Conservation (phyloP, 2,888 invertebrate species). For the Mechanitis mazaeus region DNA sequence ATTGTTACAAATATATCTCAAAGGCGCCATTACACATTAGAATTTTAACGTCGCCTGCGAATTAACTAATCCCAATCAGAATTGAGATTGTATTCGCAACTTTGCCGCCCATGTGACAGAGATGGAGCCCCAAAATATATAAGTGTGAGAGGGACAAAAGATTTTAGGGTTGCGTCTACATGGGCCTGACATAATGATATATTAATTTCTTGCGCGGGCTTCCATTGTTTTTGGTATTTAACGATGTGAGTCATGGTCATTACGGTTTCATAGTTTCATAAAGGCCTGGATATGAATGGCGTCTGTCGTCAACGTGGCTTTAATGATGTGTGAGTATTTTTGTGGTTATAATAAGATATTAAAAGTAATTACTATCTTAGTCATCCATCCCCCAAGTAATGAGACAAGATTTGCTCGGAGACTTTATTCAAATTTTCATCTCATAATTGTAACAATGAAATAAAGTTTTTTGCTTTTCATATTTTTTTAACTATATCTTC, state of each 20-base stretch:
- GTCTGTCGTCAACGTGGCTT: constrained; percentile 49
- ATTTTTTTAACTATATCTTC: neutral
- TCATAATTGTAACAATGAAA: neutral
- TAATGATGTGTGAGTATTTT: constrained; percentile 57
- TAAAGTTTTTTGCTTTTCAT: neutral
- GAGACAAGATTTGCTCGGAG: neutral
- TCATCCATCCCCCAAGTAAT: neutral
- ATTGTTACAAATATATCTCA: constrained; percentile 39
- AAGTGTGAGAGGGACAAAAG: constrained; percentile 35
- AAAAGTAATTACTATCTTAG: neutral
- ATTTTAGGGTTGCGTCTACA: constrained; percentile 40
- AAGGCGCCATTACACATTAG: constrained; percentile 59
- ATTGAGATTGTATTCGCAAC: constrained; percentile 63
- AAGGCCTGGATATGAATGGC: constrained; percentile 59
- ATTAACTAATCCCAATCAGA: constrained; percentile 74
- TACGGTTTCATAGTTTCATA: constrained; percentile 75
- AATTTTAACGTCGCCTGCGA: constrained; percentile 59
- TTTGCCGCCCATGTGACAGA: constrained; percentile 50
- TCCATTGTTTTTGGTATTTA: constrained; percentile 75
- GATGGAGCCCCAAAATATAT: neutral
- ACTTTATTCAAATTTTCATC: neutral
- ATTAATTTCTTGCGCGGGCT: constrained; percentile 75
- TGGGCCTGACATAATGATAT: constrained; percentile 76
- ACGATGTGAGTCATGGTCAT: constrained; percentile 73
- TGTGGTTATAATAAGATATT: constrained; percentile 25